Evolutionary conservation across 2,888 invertebrate species (phyloP).

Genomic region (Ametastegia equiseti): DNA sequence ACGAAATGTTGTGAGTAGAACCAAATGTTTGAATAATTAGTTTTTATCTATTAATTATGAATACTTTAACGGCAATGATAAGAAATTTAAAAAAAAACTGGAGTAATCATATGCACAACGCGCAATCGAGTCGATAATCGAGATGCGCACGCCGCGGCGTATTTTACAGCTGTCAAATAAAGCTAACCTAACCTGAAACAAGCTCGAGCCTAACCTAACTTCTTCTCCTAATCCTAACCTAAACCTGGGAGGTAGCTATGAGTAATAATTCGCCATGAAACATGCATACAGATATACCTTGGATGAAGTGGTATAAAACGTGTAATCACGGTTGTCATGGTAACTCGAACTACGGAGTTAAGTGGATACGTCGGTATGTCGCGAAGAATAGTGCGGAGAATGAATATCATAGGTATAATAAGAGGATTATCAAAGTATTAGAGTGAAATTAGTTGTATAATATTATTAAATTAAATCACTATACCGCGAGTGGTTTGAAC

Average conservation of each 20-base stretch:
- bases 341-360: neutral
- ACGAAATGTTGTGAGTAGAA: too few species aligned
- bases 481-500: neutral
- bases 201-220: neutral
- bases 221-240: too few species aligned
- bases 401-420: neutral
- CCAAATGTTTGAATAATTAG: too few species aligned
- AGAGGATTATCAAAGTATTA: neutral
- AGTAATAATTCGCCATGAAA: neutral
- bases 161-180: neutral
- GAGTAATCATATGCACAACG: neutral
- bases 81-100: too few species aligned
- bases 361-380: too few species aligned
- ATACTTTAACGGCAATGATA: too few species aligned
- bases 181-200: neutral
- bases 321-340: constrained; percentile 39
- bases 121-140: neutral
- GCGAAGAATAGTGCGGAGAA: too few species aligned
- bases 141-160: neutral
- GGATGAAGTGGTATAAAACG: neutral
- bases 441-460: neutral
- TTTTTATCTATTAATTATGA: too few species aligned
- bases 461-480: neutral
- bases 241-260: too few species aligned
- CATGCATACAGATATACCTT: neutral